These are phyloP conservation scores for Andrena dorsata DNA, from an alignment of 2,888 invertebrate species.

Conservation along the genomic window DNA sequence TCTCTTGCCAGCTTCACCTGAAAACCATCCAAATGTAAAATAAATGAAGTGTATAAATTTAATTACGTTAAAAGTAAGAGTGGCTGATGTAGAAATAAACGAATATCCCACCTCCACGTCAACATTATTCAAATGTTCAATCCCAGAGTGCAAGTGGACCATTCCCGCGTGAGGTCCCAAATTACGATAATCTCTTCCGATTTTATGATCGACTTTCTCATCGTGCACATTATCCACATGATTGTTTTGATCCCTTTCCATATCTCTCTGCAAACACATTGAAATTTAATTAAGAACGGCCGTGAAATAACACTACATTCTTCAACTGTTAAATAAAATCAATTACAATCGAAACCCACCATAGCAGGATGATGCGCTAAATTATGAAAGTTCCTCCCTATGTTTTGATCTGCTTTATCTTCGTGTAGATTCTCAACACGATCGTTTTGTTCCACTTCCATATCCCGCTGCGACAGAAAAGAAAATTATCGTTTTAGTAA, in stretches of 20 bases:
- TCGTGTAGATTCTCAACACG: slow-evolving; percentile 78
- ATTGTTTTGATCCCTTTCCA: slow-evolving; percentile 79
- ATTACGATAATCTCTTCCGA: slow-evolving; percentile 80
- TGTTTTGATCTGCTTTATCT: slow-evolving; percentile 78
- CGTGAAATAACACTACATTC: neutral
- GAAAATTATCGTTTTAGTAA: neutral
- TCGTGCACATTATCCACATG: slow-evolving; percentile 79
- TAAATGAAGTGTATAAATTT: neutral
- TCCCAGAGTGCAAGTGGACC: slow-evolving; percentile 81
- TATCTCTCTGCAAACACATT: slow-evolving; percentile 71
- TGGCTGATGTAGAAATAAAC: neutral
- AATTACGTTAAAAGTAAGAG: neutral
- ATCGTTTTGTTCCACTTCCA: slow-evolving; percentile 78
- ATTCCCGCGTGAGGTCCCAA: slow-evolving; percentile 79
- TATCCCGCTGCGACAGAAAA: slow-evolving; percentile 70
- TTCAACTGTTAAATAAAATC: neutral
- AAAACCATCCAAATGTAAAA: slow-evolving; percentile 19
- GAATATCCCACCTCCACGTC: slow-evolving; percentile 79
- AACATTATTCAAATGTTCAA: slow-evolving; percentile 80
- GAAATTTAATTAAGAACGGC: neutral
- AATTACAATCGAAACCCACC: slow-evolving; percentile 70
- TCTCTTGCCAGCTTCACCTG: slow-evolving; percentile 83
- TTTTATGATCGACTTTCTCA: slow-evolving; percentile 80
- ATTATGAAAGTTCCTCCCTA: slow-evolving; percentile 80
- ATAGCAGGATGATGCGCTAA: slow-evolving; percentile 80